Evolutionary conservation across 2,888 invertebrate species (phyloP).

Genomic region (Xestia c-nigrum): DNA sequence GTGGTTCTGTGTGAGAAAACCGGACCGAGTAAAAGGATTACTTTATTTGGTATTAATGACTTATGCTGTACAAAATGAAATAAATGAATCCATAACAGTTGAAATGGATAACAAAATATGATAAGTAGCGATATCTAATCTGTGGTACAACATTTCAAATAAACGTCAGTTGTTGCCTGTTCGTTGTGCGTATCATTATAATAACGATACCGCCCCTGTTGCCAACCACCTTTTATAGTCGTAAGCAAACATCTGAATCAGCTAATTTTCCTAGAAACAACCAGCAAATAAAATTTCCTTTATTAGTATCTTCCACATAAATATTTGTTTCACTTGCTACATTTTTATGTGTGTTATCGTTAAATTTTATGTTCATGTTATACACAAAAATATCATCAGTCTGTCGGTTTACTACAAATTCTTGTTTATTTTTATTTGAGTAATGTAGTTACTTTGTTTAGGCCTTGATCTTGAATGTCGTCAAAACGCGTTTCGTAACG

Average conservation of each 20-base stretch:
- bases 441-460: slow-evolving; percentile 29
- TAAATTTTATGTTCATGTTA: slow-evolving; percentile 54
- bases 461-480: slow-evolving; percentile 35
- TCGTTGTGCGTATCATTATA: no score
- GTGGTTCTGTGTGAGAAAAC: no score
- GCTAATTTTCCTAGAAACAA: slow-evolving; percentile 20
- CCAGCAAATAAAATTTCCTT: slow-evolving; percentile 28
- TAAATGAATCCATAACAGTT: no score
- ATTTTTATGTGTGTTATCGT: slow-evolving; percentile 41
- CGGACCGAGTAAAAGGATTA: no score
- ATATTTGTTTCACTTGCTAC: slow-evolving; percentile 33
- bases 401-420: slow-evolving; percentile 22
- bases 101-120: no score
- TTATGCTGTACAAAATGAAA: no score
- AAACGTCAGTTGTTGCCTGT: no score
- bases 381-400: slow-evolving; percentile 47
- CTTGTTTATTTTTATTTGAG: slow-evolving; percentile 38
- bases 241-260: slow-evolving; percentile 7
- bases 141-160: no score
- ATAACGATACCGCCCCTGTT: no score
- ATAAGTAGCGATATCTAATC: no score
- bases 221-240: background rate
- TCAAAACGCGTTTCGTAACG: slow-evolving; percentile 26
- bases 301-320: slow-evolving; percentile 25
- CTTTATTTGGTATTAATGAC: no score